A percentile compares a stretch with the other conserved stretches of the same genome.
Evolutionary conservation across 37 sponge, comb jelly and placozoan species (phyloP).

Genomic region (Amphimedon queenslandica): DNA sequence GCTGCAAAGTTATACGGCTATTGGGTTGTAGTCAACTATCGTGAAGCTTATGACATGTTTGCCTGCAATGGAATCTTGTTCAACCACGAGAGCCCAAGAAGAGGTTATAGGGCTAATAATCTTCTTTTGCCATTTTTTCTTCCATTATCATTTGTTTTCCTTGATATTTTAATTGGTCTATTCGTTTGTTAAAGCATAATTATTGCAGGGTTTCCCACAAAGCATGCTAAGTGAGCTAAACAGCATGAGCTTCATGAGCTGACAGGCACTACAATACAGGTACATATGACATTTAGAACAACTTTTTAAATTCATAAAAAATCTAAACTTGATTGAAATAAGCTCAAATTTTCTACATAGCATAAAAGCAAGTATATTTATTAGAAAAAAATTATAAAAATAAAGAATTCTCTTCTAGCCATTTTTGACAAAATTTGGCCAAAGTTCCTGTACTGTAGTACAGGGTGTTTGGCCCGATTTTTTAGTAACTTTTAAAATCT

Average conservation of each 20-base stretch:
- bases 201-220: too few relatives aligned
- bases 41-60: slow-evolving; percentile 85
- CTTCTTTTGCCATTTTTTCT: not conserved
- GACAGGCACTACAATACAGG: not conserved
- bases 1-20: slow-evolving; percentile 91
- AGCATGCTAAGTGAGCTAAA: too few relatives aligned
- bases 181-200: not conserved
- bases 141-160: not conserved
- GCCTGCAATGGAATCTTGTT: slow-evolving; percentile 88
- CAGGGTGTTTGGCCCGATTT: too few relatives aligned
- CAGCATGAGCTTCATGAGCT: too few relatives aligned
- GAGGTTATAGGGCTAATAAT: slow-evolving; percentile 49
- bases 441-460: too few relatives aligned
- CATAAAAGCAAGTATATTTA: not conserved
- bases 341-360: too few relatives aligned
- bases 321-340: too few relatives aligned
- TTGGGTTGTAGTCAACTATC: slow-evolving; percentile 90
- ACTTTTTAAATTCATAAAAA: too few relatives aligned
- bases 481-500: too few relatives aligned
- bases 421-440: too few relatives aligned
- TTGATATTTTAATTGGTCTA: not conserved
- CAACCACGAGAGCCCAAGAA: slow-evolving; percentile 91
- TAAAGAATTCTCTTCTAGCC: too few relatives aligned
- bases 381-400: too few relatives aligned
- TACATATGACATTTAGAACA: not conserved